Conservation (phyloP, 2,888 invertebrate genomes). For the Punctoribates punctum region DNA sequence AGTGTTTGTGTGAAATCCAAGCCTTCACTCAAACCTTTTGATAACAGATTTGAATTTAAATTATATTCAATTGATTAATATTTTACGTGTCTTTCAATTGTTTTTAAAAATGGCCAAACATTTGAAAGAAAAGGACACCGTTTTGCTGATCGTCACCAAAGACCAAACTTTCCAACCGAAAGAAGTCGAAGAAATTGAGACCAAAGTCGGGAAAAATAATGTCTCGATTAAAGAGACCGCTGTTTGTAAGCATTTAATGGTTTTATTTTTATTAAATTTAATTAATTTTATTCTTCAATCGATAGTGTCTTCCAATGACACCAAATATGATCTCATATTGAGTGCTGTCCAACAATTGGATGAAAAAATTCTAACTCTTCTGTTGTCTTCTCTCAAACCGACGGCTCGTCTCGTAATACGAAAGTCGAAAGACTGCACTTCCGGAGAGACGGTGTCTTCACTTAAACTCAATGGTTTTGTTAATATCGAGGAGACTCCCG, state of each 20-base stretch:
- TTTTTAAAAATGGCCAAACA: not conserved
- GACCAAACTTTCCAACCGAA: not conserved
- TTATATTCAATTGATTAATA: not conserved
- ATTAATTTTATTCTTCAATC: not conserved
- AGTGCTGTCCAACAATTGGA: slow-evolving; percentile 27
- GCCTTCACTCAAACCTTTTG: no score
- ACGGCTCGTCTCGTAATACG: slow-evolving; percentile 23
- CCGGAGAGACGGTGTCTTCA: slow-evolving; percentile 39
- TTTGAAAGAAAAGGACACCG: not conserved
- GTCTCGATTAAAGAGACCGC: not conserved
- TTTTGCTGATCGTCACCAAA: not conserved
- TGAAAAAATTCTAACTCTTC: not conserved
- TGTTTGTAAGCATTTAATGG: not conserved
- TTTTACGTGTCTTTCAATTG: not conserved
- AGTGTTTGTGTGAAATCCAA: no score
- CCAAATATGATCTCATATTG: not conserved
- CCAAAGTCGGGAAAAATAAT: slow-evolving; percentile 16
- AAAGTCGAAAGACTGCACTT: slow-evolving; percentile 33
- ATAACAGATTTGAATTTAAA: not conserved
- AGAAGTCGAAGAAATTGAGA: not conserved
- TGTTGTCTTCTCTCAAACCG: slow-evolving; percentile 37
- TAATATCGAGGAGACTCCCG: slow-evolving; percentile 50
- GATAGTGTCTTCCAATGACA: slow-evolving; percentile 1
- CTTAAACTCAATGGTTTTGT: slow-evolving; percentile 66
- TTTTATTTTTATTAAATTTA: not conserved